Evolutionary conservation across 1,140 invertebrate genomes (phyloP).

Genomic region (Bombus superbus): DNA sequence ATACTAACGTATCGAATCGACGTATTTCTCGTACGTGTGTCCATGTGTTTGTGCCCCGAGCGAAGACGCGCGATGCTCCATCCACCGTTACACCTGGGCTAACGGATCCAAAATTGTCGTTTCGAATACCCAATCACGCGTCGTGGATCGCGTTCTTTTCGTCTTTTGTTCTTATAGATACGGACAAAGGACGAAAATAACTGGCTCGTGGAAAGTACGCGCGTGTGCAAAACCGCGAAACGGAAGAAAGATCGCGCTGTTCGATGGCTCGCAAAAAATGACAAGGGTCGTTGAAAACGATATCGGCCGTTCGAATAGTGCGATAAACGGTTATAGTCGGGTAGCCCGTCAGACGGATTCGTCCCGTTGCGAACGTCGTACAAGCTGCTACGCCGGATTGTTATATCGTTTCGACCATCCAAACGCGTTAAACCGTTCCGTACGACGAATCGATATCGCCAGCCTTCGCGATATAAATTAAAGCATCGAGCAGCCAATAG

Average conservation of each 20-base stretch:
- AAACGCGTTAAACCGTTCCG: not conserved
- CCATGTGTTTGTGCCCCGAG: no score
- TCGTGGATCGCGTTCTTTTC: no score
- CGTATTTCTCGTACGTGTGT: no score
- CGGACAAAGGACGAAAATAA: not conserved
- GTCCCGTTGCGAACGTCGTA: not conserved
- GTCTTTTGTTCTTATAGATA: not conserved
- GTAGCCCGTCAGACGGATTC: not conserved
- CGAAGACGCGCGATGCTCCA: no score
- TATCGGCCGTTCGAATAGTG: not conserved
- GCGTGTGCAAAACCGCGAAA: not conserved
- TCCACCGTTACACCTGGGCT: no score
- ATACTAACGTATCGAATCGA: no score
- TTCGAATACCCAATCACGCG: no score
- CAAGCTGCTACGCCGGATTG: not conserved
- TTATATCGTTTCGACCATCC: constrained; percentile 10
- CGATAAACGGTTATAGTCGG: not conserved
- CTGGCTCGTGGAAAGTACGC: not conserved
- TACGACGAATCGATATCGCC: not conserved
- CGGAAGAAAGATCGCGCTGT: not conserved
- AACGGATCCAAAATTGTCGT: no score
- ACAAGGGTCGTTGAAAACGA: not conserved
- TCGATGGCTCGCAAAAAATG: not conserved
- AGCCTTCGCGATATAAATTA: not conserved
- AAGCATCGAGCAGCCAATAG: not conserved